Evolutionary conservation across 2,888 invertebrate genomes (phyloP).

Genomic region (Drosophila mimica): DNA sequence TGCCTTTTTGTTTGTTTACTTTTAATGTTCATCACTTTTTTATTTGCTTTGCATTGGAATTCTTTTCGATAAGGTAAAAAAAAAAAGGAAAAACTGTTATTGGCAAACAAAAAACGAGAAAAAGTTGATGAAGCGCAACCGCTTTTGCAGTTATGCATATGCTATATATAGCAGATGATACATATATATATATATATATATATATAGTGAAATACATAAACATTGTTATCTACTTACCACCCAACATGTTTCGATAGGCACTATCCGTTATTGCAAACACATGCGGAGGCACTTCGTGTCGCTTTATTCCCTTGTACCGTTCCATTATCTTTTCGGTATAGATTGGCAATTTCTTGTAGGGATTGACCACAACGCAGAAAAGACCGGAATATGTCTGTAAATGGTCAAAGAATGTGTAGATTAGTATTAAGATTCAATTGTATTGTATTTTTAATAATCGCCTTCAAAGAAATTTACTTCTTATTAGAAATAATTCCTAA

Average conservation of each 20-base stretch:
- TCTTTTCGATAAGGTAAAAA: conserved; percentile 51
- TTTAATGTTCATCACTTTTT: conserved; percentile 17
- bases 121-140: conserved; percentile 20
- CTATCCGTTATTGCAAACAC: conserved; percentile 99
- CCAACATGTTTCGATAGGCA: conserved; percentile 99
- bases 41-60: conserved; percentile 49
- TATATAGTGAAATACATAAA: not conserved
- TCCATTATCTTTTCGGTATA: conserved; percentile 99
- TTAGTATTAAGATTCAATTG: not conserved
- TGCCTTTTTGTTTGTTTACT: conserved; percentile 37
- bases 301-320: conserved; percentile 99
- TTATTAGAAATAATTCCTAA: not conserved
- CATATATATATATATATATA: not conserved
- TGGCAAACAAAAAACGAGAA: conserved; percentile 4
- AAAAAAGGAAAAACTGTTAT: conserved; percentile 9
- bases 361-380: conserved; percentile 99
- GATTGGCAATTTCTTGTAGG: conserved; percentile 99
- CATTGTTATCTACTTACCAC: conserved; percentile 89
- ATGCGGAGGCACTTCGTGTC: conserved; percentile 99
- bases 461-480: not conserved
- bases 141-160: conserved; percentile 37
- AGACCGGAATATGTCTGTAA: conserved; percentile 99
- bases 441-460: not conserved
- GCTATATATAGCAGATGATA: conserved; percentile 15
- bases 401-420: conserved; percentile 26